These are phyloP conservation scores for Sylvilagus floridanus DNA, from an alignment of 2,797 vertebrate genomes.

Conservation along the genomic window DNA sequence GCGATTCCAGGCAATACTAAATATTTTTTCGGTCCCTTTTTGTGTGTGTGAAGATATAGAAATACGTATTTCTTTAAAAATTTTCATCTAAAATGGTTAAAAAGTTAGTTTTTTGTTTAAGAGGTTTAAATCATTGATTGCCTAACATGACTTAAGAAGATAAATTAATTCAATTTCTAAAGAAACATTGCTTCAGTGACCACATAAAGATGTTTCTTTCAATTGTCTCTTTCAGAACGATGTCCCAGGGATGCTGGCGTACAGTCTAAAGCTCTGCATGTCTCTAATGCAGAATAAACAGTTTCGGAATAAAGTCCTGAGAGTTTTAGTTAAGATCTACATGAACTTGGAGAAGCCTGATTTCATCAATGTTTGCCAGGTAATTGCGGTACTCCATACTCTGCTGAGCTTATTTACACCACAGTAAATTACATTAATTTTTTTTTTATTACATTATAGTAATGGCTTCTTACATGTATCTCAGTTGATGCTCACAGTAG, in stretches of 20 bases:
- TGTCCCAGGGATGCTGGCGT: conserved; percentile 97
- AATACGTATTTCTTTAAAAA: not conserved
- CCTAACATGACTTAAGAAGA: conserved; percentile 1
- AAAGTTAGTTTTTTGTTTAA: conserved; percentile 32
- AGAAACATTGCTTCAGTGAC: conserved; percentile 26
- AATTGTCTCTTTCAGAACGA: conserved; percentile 91
- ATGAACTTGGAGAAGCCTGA: conserved; percentile 99
- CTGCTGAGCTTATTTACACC: not conserved
- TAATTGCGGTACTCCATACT: conserved; percentile 80
- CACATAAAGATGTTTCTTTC: conserved; percentile 47
- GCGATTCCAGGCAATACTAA: not conserved
- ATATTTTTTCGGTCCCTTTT: conserved; percentile 5
- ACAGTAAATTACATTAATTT: not conserved
- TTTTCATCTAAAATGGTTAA: conserved; percentile 23
- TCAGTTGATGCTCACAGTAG: not conserved
- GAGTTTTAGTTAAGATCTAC: conserved; percentile 98
- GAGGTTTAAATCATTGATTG: not conserved
- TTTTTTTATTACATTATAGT: not conserved
- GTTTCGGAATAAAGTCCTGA: conserved; percentile 97
- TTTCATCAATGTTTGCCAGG: conserved; percentile 99
- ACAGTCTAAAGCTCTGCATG: conserved; percentile 99
- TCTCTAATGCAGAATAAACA: conserved; percentile 99
- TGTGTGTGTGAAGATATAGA: not conserved
- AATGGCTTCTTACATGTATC: not conserved
- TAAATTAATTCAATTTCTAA: conserved; percentile 23